Evolutionary conservation across 2,113 vertebrate genomes (phyloP).

Genomic region (Cricetomys ansorgei): DNA sequence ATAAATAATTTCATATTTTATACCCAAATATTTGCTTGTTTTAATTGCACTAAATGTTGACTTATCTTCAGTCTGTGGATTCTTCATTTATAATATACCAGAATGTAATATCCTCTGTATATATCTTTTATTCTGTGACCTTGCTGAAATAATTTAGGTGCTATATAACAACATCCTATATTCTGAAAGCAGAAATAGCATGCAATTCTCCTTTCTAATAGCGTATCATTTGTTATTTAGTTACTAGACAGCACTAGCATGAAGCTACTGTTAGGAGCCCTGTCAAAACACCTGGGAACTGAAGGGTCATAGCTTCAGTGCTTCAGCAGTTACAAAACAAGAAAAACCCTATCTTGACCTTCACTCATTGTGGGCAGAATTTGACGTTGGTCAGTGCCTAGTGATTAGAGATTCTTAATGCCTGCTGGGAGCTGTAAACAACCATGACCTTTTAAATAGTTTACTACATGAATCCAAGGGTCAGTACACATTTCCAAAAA

Average conservation of each 20-base stretch:
- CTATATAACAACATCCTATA: too few species aligned
- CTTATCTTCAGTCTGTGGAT: neutral
- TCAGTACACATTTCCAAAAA: neutral
- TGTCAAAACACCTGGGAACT: neutral
- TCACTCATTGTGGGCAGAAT: neutral
- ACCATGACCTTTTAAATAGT: neutral
- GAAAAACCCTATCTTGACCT: too few species aligned
- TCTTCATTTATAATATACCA: neutral
- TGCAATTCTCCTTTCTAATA: neutral
- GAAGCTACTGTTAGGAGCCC: neutral
- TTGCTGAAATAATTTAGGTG: neutral
- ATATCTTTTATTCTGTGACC: neutral
- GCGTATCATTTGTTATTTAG: neutral
- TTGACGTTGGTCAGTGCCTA: neutral
- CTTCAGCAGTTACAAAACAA: neutral
- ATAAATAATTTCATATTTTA: too few species aligned
- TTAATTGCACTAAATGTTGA: neutral
- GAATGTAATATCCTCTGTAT: neutral
- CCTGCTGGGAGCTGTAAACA: neutral
- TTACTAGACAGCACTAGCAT: too few species aligned
- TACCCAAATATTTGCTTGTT: neutral
- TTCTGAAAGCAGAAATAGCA: neutral
- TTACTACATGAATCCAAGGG: neutral
- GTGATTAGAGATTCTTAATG: neutral
- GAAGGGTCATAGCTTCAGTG: neutral